Evolutionary conservation across 1,140 invertebrate species (phyloP).

Genomic region (Tetraneura akinire): DNA sequence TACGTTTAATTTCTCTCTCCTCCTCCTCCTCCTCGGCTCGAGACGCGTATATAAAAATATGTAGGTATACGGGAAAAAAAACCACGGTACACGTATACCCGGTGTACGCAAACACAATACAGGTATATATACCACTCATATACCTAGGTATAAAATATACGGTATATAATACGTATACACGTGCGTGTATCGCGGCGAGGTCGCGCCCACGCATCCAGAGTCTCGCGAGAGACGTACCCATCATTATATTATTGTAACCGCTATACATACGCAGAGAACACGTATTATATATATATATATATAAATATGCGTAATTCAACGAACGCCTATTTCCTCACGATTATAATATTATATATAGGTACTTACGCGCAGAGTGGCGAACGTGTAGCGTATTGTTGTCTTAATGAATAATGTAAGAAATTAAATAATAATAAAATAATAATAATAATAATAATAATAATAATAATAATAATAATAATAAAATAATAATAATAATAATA

Average conservation of each 20-base stretch:
- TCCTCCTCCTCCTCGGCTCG: neutral
- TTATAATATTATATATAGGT: neutral
- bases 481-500: too few relatives aligned
- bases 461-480: too few relatives aligned
- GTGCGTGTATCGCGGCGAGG: neutral
- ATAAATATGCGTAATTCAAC: slow-evolving; percentile 1
- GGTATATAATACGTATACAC: neutral
- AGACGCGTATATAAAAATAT: too few relatives aligned
- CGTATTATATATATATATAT: neutral
- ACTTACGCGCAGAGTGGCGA: neutral
- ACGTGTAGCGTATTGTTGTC: slow-evolving; percentile 7
- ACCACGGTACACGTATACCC: too few relatives aligned
- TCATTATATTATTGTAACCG: slow-evolving; percentile 9
- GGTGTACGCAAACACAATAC: too few relatives aligned
- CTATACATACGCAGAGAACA: neutral
- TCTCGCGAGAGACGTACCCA: neutral
- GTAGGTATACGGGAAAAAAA: too few relatives aligned
- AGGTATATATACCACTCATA: too few relatives aligned
- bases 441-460: too few relatives aligned
- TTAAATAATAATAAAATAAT: too few relatives aligned
- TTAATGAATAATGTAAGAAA: slow-evolving; percentile 49
- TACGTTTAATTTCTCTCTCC: neutral
- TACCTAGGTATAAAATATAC: too few relatives aligned
- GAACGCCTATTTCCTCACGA: slow-evolving; percentile 48
- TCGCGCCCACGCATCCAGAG: slow-evolving; percentile 15